Percentiles rank a stretch among this genome's conserved stretches.
phyloP scores from a whole-genome alignment of 2,797 vertebrate genomes.

The Garrulus glandarius region DNA sequence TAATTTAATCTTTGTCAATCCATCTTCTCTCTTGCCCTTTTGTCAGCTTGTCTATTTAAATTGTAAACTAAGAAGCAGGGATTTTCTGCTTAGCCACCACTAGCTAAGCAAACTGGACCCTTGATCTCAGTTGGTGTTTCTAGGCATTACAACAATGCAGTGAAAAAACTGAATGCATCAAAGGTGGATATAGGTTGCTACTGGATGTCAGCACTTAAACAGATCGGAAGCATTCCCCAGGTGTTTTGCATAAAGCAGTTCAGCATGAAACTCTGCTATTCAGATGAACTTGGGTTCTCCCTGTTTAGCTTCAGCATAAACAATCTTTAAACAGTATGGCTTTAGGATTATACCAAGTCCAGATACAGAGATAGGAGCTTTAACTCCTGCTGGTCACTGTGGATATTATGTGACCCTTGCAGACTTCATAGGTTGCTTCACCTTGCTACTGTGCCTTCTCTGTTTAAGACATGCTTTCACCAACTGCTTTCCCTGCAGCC shows the following conservation, averaged over 20 bases:
- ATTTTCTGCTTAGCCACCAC: not conserved
- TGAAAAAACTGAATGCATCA: not conserved
- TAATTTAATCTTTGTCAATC: not conserved
- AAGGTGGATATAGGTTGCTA: not conserved
- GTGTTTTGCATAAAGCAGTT: not conserved
- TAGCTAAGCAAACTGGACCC: not conserved
- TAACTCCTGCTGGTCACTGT: not conserved
- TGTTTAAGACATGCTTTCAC: not conserved
- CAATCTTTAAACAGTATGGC: not conserved
- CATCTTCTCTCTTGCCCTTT: not conserved
- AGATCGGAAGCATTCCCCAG: not conserved
- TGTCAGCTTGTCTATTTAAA: not conserved
- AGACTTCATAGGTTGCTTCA: not conserved
- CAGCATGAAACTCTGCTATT: not conserved
- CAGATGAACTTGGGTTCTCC: not conserved
- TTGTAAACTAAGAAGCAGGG: not conserved
- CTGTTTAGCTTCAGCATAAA: not conserved
- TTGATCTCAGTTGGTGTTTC: not conserved
- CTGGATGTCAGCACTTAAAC: not conserved
- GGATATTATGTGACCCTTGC: not conserved
- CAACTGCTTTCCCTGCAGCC: not conserved
- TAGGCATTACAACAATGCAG: not conserved
- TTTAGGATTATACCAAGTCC: not conserved
- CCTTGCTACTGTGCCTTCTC: not conserved
- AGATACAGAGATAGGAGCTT: not conserved